Evolutionary conservation across 1,140 invertebrate species (phyloP).

Genomic region (Diplogasteroides magnus): DNA sequence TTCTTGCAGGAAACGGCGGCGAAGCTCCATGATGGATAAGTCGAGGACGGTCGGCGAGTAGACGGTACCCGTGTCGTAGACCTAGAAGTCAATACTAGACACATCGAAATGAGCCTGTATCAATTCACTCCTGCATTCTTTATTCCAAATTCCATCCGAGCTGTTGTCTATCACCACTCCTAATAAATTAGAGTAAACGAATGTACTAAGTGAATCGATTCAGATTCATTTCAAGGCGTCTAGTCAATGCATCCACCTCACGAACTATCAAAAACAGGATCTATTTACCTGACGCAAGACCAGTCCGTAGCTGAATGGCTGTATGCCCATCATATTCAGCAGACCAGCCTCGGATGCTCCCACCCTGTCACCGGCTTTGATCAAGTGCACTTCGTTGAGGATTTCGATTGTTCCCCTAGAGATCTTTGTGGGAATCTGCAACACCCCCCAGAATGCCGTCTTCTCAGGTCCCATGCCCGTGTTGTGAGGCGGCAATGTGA

Average conservation of each 20-base stretch:
- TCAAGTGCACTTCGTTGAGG: conserved; percentile 88
- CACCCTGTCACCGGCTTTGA: conserved; percentile 94
- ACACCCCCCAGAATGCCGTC: conserved; percentile 99
- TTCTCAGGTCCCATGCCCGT: conserved; percentile 98
- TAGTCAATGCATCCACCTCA: conserved; percentile 59
- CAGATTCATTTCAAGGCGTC: too few species aligned
- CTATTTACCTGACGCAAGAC: conserved; percentile 69
- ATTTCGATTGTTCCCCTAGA: conserved; percentile 99
- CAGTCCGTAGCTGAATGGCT: conserved; percentile 97
- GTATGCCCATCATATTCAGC: conserved; percentile 99
- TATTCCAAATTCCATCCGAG: too few species aligned
- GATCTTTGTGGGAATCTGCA: conserved; percentile 99
- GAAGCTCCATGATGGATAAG: conserved; percentile 91
- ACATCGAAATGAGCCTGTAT: too few species aligned
- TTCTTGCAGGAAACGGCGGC: conserved; percentile 76
- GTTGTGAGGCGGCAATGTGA: conserved; percentile 94
- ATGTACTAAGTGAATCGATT: too few species aligned
- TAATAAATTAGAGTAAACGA: too few species aligned
- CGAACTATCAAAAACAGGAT: too few species aligned
- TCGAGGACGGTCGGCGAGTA: conserved; percentile 93
- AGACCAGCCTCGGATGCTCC: conserved; percentile 96
- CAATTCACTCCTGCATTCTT: too few species aligned
- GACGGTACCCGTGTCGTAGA: conserved; percentile 96
- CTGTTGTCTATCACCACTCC: too few species aligned
- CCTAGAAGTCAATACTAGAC: too few species aligned